Evolutionary conservation across 1,140 invertebrate species (phyloP).

Genomic region (Panonychus citri): DNA sequence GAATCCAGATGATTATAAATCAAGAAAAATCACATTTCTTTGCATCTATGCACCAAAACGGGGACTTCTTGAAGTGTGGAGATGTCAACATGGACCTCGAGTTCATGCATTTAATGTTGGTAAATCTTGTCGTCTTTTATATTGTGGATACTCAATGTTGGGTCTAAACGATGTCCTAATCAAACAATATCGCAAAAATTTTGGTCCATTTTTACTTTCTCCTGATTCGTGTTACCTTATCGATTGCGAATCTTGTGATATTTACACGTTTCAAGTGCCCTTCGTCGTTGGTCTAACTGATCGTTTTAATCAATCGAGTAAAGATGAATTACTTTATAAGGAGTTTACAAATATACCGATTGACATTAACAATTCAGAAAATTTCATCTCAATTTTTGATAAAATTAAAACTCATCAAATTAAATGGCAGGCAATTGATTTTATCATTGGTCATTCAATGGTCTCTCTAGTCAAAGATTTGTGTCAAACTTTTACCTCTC

Average conservation of each 20-base stretch:
- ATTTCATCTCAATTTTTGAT: neutral
- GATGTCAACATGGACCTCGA: slow-evolving; percentile 55
- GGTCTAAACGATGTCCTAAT: slow-evolving; percentile 4
- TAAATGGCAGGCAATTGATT: neutral
- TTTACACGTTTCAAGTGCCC: slow-evolving; percentile 3
- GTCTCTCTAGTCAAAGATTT: neutral
- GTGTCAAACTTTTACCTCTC: neutral
- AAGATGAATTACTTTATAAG: slow-evolving; percentile 62
- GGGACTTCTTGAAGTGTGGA: slow-evolving; percentile 55
- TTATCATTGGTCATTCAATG: neutral
- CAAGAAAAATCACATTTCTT: slow-evolving; percentile 41
- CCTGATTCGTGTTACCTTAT: neutral
- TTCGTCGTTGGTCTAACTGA: slow-evolving; percentile 28
- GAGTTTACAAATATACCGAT: slow-evolving; percentile 25
- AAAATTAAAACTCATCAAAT: neutral
- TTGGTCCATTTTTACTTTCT: neutral
- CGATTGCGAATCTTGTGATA: slow-evolving; percentile 1
- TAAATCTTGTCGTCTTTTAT: slow-evolving; percentile 25
- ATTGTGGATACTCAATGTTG: slow-evolving; percentile 3
- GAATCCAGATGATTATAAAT: slow-evolving; percentile 22
- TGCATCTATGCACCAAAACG: slow-evolving; percentile 61
- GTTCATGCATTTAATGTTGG: slow-evolving; percentile 69
- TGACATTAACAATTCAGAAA: neutral
- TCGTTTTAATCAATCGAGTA: slow-evolving; percentile 12
- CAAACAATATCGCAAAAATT: neutral